Percentiles rank a stretch among this genome's conserved stretches.
These are phyloP conservation scores for Pogonomyrmex barbatus DNA, from an alignment of 1,140 invertebrate genomes.

Conservation along the genomic window DNA sequence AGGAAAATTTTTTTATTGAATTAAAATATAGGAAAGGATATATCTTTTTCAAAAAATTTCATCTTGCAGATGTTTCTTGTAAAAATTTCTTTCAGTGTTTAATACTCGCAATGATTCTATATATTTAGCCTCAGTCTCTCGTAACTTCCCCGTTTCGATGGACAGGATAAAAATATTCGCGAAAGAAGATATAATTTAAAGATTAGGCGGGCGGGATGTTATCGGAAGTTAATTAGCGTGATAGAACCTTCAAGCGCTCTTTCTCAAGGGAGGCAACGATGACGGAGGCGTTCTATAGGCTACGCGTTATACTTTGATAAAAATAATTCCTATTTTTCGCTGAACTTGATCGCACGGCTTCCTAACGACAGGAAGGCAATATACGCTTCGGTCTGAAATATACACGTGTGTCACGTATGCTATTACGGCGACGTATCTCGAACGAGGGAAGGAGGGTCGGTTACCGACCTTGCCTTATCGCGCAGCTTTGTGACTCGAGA, in stretches of 20 bases:
- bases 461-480: constrained; percentile 79
- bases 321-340: constrained; percentile 43
- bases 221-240: constrained; percentile 17
- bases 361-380: constrained; percentile 46
- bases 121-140: not conserved
- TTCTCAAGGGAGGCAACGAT: not conserved
- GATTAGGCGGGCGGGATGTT: not conserved
- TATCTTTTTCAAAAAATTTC: not conserved
- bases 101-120: not conserved
- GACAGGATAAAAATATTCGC: not conserved
- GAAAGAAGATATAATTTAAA: not conserved
- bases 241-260: not conserved
- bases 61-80: not conserved
- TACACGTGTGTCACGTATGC: constrained; percentile 58
- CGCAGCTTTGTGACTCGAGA: constrained; percentile 66
- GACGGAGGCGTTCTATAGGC: not conserved
- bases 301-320: constrained; percentile 15
- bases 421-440: constrained; percentile 52
- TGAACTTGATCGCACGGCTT: constrained; percentile 32
- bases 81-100: not conserved
- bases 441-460: constrained; percentile 62
- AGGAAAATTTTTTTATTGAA: not conserved
- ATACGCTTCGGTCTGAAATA: constrained; percentile 25
- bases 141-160: not conserved
- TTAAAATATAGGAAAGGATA: not conserved